Conservation (phyloP, 92 coral and sea anemone species). For the Porites cylindrica region DNA sequence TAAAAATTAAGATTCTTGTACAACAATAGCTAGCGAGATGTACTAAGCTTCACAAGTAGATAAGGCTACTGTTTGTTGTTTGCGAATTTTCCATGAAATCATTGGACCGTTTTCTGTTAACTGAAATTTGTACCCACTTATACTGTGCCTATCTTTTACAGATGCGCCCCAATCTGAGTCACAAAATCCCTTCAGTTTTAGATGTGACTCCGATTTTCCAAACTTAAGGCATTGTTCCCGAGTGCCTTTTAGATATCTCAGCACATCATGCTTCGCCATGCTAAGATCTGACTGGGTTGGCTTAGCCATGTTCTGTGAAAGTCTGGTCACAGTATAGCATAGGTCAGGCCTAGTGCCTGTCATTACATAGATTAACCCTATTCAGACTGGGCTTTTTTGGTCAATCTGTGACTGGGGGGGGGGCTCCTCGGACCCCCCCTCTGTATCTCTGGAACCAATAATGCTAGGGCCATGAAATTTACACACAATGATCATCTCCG, state of each 20-base stretch:
- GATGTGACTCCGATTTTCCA: slow-evolving; percentile 36
- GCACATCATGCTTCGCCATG: slow-evolving; percentile 50
- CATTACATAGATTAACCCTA: slow-evolving; percentile 63
- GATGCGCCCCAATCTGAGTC: slow-evolving; percentile 65
- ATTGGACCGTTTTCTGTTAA: slow-evolving; percentile 22
- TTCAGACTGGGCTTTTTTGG: too few species aligned
- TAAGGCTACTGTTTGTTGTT: slow-evolving; percentile 58
- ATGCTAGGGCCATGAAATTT: too few species aligned
- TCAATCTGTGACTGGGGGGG: too few species aligned
- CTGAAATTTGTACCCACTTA: slow-evolving; percentile 50
- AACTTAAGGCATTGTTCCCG: slow-evolving; percentile 48
- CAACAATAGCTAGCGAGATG: too few species aligned
- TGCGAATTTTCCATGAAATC: slow-evolving; percentile 51
- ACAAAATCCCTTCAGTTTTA: slow-evolving; percentile 49
- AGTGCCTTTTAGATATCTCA: slow-evolving; percentile 57
- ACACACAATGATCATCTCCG: too few species aligned
- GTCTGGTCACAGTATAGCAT: slow-evolving; percentile 55
- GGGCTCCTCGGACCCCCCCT: too few species aligned
- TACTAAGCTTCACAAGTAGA: slow-evolving; percentile 62
- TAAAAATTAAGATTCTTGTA: too few species aligned
- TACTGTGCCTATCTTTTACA: slow-evolving; percentile 59
- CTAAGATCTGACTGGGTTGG: slow-evolving; percentile 40
- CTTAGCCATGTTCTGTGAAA: slow-evolving; percentile 39
- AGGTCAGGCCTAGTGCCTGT: slow-evolving; percentile 66
- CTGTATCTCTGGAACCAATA: too few species aligned